Conservation (phyloP, 2,113 vertebrate species). For the Phaethon lepturus region DNA sequence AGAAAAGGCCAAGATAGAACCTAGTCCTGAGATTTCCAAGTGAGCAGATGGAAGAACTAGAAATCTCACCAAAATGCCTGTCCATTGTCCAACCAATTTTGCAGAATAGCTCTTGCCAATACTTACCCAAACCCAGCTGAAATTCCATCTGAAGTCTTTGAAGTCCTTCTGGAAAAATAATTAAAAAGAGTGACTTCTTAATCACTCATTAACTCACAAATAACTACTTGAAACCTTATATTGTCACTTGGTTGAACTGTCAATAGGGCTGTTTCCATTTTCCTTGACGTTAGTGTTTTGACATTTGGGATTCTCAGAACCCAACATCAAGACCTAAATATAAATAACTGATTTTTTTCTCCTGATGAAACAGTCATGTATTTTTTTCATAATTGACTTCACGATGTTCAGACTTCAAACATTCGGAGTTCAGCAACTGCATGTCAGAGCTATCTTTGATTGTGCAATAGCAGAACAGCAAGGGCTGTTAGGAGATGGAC, state of each 20-base stretch:
- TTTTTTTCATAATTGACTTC: background rate
- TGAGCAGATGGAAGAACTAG: background rate
- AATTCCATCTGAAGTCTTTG: background rate
- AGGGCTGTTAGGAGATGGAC: background rate
- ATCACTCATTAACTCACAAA: conserved; percentile 5
- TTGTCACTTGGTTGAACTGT: background rate
- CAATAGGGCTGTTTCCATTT: background rate
- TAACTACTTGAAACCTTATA: background rate
- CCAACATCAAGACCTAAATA: background rate
- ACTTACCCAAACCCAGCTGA: conserved; percentile 3
- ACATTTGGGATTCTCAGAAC: conserved; percentile 1
- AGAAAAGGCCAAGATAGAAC: background rate
- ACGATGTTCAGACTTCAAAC: background rate
- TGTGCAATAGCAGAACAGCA: background rate
- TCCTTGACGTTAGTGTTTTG: background rate
- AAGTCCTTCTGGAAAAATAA: background rate
- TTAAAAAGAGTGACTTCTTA: background rate
- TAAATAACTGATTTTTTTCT: background rate
- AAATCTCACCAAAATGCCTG: background rate
- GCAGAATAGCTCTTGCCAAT: background rate
- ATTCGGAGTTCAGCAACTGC: background rate
- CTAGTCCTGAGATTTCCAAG: background rate
- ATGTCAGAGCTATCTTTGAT: background rate
- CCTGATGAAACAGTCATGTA: background rate
- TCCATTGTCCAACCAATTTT: background rate